These are phyloP conservation scores for Melanogrammus aeglefinus DNA, from an alignment of 2,797 vertebrate genomes.

Conservation along the genomic window DNA sequence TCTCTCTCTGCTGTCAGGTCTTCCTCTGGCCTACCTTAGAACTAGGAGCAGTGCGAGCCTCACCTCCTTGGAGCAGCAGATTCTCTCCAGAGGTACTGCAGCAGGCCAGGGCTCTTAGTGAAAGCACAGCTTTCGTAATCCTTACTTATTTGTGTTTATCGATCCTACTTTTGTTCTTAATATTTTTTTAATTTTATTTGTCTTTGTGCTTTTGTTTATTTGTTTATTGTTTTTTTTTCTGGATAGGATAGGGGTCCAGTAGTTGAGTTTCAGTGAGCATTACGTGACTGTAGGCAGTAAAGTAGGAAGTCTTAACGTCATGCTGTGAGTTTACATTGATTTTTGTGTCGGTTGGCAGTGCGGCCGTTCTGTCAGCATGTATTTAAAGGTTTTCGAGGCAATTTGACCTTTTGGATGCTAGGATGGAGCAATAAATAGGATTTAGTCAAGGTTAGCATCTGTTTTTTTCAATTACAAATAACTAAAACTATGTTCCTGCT, in stretches of 20 bases:
- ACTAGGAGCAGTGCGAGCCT: slow-evolving; percentile 98
- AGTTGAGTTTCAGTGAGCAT: not conserved
- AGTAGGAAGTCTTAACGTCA: not conserved
- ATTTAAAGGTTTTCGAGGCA: not conserved
- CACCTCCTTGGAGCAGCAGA: slow-evolving; percentile 94
- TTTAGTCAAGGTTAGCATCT: not conserved
- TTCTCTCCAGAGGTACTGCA: slow-evolving; percentile 91
- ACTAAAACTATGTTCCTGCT: not conserved
- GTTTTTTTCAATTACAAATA: not conserved
- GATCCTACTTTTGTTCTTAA: not conserved
- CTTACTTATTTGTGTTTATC: not conserved
- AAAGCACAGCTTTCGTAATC: not conserved
- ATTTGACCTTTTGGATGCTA: not conserved
- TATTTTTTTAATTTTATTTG: not conserved
- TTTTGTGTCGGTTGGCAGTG: too few relatives aligned
- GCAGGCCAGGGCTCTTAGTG: not conserved
- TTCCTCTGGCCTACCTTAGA: slow-evolving; percentile 96
- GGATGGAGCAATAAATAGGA: not conserved
- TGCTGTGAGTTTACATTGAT: too few relatives aligned
- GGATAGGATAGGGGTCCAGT: not conserved
- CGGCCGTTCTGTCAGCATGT: not conserved
- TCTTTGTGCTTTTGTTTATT: not conserved
- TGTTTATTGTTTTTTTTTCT: not conserved
- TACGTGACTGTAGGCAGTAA: not conserved
- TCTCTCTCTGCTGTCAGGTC: slow-evolving; percentile 92